A percentile compares a stretch with the other conserved stretches of the same genome.
phyloP scores from a whole-genome alignment of 1,140 invertebrate genomes.

The Cataglyphis hispanica region DNA sequence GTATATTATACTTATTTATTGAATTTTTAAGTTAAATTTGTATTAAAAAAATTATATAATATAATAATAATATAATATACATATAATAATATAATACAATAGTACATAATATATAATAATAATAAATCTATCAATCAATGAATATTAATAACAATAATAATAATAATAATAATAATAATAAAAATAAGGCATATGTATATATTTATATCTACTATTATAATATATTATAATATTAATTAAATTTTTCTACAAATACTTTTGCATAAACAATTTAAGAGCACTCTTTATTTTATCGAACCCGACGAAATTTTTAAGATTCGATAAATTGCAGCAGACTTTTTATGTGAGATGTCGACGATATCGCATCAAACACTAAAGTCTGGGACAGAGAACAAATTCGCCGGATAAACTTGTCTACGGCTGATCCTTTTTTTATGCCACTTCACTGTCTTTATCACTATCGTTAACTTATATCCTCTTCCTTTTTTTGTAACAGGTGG shows the following conservation, averaged over 20 bases:
- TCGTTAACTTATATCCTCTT: background rate
- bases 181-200: background rate
- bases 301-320: constrained; percentile 14
- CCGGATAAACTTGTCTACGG: constrained; percentile 34
- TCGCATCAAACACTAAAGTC: constrained; percentile 50
- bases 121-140: background rate
- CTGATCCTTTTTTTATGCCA: constrained; percentile 34
- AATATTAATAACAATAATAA: background rate
- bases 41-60: background rate
- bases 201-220: background rate
- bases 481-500: constrained; percentile 67
- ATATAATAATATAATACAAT: too few relatives aligned
- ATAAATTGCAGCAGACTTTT: constrained; percentile 29
- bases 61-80: background rate
- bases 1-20: too few relatives aligned
- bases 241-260: background rate
- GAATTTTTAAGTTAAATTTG: too few relatives aligned
- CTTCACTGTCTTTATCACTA: background rate
- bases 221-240: background rate
- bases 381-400: background rate
- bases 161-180: background rate
- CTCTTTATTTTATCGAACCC: background rate
- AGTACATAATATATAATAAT: too few relatives aligned
- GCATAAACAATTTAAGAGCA: background rate
- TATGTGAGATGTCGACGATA: constrained; percentile 21